Evolutionary conservation across 2,113 vertebrate genomes (phyloP).

Genomic region (Pseudopodoces humilis): DNA sequence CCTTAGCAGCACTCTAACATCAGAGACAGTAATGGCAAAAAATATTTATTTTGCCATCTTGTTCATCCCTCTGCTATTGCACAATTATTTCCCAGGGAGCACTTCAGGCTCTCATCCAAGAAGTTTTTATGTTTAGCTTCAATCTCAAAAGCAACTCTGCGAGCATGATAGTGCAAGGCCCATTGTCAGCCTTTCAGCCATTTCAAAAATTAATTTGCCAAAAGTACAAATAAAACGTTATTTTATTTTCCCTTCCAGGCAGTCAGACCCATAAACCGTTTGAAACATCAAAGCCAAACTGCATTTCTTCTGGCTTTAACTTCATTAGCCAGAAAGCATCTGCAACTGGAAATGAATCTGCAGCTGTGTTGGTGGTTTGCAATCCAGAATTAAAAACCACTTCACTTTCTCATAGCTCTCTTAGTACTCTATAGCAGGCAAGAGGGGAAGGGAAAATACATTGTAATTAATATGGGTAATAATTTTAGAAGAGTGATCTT

Average conservation of each 20-base stretch:
- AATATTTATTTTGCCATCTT: slow-evolving; percentile 24
- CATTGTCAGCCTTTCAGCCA: slow-evolving; percentile 50
- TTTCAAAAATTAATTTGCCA: slow-evolving; percentile 54
- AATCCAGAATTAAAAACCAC: slow-evolving; percentile 11
- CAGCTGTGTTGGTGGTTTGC: slow-evolving; percentile 61
- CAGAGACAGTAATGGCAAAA: slow-evolving; percentile 1
- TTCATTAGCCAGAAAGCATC: slow-evolving; percentile 51
- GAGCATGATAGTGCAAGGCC: slow-evolving; percentile 29
- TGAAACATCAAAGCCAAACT: slow-evolving; percentile 47
- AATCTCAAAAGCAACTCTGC: not conserved
- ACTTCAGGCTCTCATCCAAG: slow-evolving; percentile 5
- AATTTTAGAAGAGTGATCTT: not conserved
- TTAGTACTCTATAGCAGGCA: not conserved
- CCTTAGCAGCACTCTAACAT: slow-evolving; percentile 19
- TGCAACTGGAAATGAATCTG: slow-evolving; percentile 52
- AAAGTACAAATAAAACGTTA: slow-evolving; percentile 45
- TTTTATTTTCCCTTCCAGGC: not conserved
- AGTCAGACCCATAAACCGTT: not conserved
- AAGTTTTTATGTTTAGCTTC: slow-evolving; percentile 20
- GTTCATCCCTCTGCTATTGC: slow-evolving; percentile 48
- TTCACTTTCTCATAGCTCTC: not conserved
- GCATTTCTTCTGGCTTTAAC: slow-evolving; percentile 39
- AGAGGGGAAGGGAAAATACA: not conserved
- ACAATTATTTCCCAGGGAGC: not conserved
- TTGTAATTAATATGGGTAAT: slow-evolving; percentile 9